Evolutionary conservation across 1,140 invertebrate species (phyloP).

Genomic region (Ceratina japonica): DNA sequence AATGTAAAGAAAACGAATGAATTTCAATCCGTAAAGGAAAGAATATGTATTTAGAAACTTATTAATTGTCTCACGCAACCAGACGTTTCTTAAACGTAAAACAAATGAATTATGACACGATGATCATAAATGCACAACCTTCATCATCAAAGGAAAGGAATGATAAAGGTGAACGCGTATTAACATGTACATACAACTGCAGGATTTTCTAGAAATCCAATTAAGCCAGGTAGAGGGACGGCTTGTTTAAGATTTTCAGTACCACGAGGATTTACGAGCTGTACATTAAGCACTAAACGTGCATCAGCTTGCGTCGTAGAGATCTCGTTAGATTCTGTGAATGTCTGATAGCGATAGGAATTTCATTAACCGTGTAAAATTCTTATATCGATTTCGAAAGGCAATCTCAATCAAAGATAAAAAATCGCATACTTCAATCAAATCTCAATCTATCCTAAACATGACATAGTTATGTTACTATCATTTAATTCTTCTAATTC

Average conservation of each 20-base stretch:
- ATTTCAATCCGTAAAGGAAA: background rate
- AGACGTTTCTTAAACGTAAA: background rate
- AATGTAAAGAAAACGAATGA: no score
- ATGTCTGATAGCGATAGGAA: background rate
- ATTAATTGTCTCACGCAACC: background rate
- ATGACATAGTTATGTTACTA: no score
- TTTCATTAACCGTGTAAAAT: background rate
- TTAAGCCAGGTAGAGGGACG: conserved; percentile 35
- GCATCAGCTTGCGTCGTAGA: conserved; percentile 25
- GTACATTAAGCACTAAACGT: conserved; percentile 40
- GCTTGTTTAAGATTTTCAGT: conserved; percentile 46
- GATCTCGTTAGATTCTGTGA: conserved; percentile 31
- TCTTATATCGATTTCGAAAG: background rate
- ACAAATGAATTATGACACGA: background rate
- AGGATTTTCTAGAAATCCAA: conserved; percentile 42
- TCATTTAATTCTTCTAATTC: no score
- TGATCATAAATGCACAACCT: background rate
- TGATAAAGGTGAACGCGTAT: conserved; percentile 19
- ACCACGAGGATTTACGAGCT: conserved; percentile 29
- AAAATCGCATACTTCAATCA: no score
- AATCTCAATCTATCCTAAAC: no score
- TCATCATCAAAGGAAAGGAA: background rate
- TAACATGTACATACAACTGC: conserved; percentile 7
- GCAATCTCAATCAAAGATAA: background rate
- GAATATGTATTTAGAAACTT: background rate